These are phyloP conservation scores for Gymnocephalus cernua DNA, from an alignment of 2,113 vertebrate genomes.

Conservation along the genomic window DNA sequence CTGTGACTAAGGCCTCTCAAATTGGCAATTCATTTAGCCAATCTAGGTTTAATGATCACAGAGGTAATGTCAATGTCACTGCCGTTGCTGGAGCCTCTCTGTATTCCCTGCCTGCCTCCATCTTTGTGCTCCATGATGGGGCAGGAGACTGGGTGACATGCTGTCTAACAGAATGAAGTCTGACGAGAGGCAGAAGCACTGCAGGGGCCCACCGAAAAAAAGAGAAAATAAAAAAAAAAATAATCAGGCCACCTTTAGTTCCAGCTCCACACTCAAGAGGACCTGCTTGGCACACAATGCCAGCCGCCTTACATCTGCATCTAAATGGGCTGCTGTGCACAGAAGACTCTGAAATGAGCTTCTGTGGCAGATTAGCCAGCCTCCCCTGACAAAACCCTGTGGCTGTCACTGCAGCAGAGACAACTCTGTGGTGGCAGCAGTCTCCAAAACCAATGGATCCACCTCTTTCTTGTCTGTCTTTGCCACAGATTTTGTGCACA, in stretches of 20 bases:
- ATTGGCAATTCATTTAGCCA: constrained; percentile 84
- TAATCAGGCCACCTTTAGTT: constrained; percentile 43
- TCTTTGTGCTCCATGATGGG: constrained; percentile 28
- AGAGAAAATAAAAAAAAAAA: not conserved
- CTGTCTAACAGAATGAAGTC: constrained; percentile 46
- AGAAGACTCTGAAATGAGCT: constrained; percentile 61
- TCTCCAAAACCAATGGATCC: constrained; percentile 29
- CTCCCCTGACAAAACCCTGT: constrained; percentile 28
- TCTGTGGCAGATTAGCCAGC: constrained; percentile 57
- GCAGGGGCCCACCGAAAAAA: constrained; percentile 20
- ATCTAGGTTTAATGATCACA: constrained; percentile 80
- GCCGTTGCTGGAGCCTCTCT: constrained; percentile 57
- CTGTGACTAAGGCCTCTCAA: constrained; percentile 78
- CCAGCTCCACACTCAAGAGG: constrained; percentile 30
- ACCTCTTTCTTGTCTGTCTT: constrained; percentile 21
- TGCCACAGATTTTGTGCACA: not conserved
- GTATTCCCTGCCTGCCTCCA: constrained; percentile 59
- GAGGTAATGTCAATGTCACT: constrained; percentile 82
- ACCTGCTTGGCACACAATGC: constrained; percentile 38
- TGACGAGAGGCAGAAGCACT: constrained; percentile 52
- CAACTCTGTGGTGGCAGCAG: constrained; percentile 31
- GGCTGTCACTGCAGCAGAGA: constrained; percentile 42
- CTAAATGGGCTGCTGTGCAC: constrained; percentile 70
- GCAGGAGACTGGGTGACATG: constrained; percentile 43
- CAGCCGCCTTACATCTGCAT: constrained; percentile 70